Evolutionary conservation across 2,888 invertebrate genomes (phyloP), one percentile per base, ranked within the genome.

Genomic region (Hyles lineata): DNA sequence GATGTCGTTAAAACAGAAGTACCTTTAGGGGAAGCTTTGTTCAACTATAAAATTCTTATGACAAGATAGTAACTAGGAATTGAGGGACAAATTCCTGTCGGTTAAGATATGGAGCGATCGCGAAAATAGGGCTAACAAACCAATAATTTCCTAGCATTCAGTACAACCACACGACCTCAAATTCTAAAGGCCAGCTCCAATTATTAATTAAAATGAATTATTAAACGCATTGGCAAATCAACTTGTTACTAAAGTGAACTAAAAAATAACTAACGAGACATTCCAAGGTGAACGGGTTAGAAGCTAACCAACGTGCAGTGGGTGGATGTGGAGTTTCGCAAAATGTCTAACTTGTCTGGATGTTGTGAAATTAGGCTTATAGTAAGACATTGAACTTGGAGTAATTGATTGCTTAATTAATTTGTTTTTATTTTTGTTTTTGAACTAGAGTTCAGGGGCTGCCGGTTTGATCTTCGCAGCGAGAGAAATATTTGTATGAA

Each of bases 171-270:
- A 17, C 50, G 67, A 21, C 67, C 67, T 67, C 63, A 35, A 63
- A 23, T 6, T 23, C 23, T 17, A 43, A 67, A 67, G 67, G 67
- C 67, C 67, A 50, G 67, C 67, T 50, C 67, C 50, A 67, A 67
- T 67, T 67, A 67, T 2, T 67, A 67, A 67, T 67, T 43, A 43
- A 67, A 67, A 43, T 11, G 43, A 43, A 67, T 62, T 62, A 67
- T 50, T 67, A 67, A 63, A 67, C 67, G 63, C 35, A 43, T 67
- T 67, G 50, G 67, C 67, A 67, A 67, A 67, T 67, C 67, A 67
- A 67, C 43, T 23, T 23, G 50, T 5, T 50, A 17, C 23, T 43
- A 43, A 67, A 21, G 67, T 67, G 67, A 43, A 50, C 67, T 62
- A 62, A 62, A 62, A 61, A 71, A 61, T 61, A 50, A 25, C 61